Percentiles rank a stretch among this genome's conserved stretches.
phyloP scores from a whole-genome alignment of 2,888 invertebrate species.

The Epistrophe grossulariae region DNA sequence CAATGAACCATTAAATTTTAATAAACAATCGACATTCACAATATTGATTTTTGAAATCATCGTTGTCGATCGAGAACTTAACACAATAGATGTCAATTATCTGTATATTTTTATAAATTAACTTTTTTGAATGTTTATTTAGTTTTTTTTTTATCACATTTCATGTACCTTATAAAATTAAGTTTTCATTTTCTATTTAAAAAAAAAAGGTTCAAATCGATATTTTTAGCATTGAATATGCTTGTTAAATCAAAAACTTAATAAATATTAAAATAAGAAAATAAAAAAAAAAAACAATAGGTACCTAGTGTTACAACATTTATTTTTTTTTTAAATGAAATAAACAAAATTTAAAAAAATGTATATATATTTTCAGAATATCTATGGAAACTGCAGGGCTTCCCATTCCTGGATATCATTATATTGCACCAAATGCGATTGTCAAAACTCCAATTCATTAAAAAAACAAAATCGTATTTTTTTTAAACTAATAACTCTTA shows the following conservation, averaged over 20 bases:
- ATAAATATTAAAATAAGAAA: constrained; percentile 15
- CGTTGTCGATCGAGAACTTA: neutral
- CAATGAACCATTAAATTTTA: too few relatives aligned
- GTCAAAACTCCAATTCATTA: constrained; percentile 96
- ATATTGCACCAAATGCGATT: constrained; percentile 96
- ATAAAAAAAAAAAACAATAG: neutral
- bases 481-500: constrained; percentile 36
- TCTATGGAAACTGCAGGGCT: constrained; percentile 97
- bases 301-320: too few relatives aligned
- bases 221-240: constrained; percentile 66
- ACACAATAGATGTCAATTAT: neutral
- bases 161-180: constrained; percentile 32
- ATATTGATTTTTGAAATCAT: neutral
- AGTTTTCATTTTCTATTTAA: constrained; percentile 15
- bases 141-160: constrained; percentile 10
- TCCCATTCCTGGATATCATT: constrained; percentile 95
- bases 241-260: constrained; percentile 48
- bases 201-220: constrained; percentile 58
- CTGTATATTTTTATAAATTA: neutral
- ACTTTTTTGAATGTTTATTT: constrained; percentile 52
- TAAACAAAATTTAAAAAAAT: constrained; percentile 24
- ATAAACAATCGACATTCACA: neutral
- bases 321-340: constrained; percentile 41
- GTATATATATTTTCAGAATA: constrained; percentile 88
- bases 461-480: constrained; percentile 77